Evolutionary conservation across 1,140 invertebrate species (phyloP).

Genomic region (Augochlora pura): DNA sequence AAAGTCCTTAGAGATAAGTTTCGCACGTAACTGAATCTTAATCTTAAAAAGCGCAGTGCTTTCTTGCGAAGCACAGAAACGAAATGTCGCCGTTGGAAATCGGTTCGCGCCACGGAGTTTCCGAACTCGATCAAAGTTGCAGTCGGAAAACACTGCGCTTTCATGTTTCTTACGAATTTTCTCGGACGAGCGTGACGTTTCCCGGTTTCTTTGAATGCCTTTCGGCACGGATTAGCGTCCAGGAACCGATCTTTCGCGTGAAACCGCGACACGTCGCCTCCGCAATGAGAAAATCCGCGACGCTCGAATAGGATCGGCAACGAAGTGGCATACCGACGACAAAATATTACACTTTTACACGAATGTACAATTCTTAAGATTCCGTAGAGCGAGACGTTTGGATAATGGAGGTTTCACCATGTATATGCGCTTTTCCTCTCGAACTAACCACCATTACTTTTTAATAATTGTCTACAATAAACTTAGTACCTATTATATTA

Average conservation of each 20-base stretch:
- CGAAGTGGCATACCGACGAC: neutral
- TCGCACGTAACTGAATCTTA: neutral
- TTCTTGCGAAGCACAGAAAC: neutral
- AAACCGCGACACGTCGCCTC: too few species aligned
- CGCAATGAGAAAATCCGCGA: too few species aligned
- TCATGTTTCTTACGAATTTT: neutral
- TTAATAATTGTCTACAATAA: slow-evolving; percentile 5
- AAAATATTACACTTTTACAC: slow-evolving; percentile 1
- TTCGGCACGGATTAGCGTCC: neutral
- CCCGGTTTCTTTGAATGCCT: neutral
- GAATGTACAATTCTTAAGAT: neutral
- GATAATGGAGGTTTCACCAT: slow-evolving; percentile 3
- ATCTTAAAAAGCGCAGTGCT: neutral
- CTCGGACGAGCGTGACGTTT: neutral
- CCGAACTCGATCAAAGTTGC: neutral
- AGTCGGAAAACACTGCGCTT: neutral
- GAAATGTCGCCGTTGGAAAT: neutral
- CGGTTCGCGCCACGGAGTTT: neutral
- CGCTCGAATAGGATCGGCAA: too few species aligned
- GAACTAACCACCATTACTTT: neutral
- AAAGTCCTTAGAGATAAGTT: neutral
- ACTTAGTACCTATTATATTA: slow-evolving; percentile 6
- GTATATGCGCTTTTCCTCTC: neutral
- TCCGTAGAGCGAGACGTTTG: neutral
- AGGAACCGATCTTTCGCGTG: neutral